Evolutionary conservation across 2,797 vertebrate genomes (phyloP).

Genomic region (Sphenopsis melanotis): DNA sequence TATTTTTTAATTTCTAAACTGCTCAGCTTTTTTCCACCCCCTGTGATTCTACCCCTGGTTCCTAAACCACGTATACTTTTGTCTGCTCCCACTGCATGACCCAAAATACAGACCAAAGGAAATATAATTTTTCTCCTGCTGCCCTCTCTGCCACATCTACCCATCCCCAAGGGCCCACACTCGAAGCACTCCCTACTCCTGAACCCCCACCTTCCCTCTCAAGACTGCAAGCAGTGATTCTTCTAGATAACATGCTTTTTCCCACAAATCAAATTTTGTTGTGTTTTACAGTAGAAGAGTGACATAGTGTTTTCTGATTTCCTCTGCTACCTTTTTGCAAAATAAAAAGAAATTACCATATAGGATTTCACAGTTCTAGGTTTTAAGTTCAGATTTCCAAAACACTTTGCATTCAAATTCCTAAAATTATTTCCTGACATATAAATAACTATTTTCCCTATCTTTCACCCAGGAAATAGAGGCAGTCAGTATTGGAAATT

Average conservation of each 20-base stretch:
- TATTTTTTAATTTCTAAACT: not conserved
- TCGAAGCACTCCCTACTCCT: not conserved
- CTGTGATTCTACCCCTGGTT: not conserved
- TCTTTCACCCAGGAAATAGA: not conserved
- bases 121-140: not conserved
- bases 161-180: fast-evolving
- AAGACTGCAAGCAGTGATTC: not conserved
- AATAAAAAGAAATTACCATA: not conserved
- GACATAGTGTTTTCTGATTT: not conserved
- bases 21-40: fast-evolving
- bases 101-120: not conserved
- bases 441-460: not conserved
- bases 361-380: not conserved
- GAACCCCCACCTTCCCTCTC: not conserved
- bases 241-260: not conserved
- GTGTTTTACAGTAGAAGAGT: not conserved
- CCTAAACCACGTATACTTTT: not conserved
- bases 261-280: not conserved
- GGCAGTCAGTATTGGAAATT: not conserved
- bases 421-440: not conserved
- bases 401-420: not conserved
- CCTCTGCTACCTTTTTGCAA: not conserved
- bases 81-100: not conserved
- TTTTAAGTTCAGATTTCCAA: not conserved
- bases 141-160: not conserved